Conservation (phyloP, 2,113 vertebrate species). For the Trematomus loennbergii region DNA sequence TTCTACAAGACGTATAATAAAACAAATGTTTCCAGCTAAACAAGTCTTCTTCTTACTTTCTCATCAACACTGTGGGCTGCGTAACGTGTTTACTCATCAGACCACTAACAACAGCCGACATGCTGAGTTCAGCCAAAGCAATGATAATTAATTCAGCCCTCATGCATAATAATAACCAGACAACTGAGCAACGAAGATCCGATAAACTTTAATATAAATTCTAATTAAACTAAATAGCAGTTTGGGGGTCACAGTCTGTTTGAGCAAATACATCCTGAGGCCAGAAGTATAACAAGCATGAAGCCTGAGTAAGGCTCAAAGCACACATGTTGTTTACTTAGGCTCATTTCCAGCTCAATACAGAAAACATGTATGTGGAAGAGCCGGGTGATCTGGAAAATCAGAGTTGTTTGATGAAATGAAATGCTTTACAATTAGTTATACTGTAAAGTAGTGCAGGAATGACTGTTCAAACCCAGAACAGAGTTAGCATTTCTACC, state of each 20-base stretch:
- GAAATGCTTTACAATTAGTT: background rate
- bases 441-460: background rate
- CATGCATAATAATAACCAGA: constrained; percentile 2
- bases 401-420: background rate
- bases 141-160: constrained; percentile 2
- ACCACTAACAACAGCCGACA: constrained; percentile 18
- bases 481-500: too few species aligned
- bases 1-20: background rate
- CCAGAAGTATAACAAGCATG: constrained; percentile 1
- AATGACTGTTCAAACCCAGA: too few species aligned
- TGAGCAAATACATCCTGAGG: constrained; percentile 1
- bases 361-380: background rate
- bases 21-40: background rate
- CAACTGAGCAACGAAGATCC: background rate
- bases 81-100: background rate
- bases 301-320: background rate
- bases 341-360: background rate
- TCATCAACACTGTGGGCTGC: background rate
- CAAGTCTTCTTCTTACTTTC: background rate
- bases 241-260: background rate
- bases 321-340: background rate
- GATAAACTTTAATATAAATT: background rate
- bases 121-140: background rate
- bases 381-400: background rate
- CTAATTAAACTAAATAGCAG: background rate